Evolutionary conservation across 2,113 vertebrate species (phyloP).

Genomic region (Centropristis striata): DNA sequence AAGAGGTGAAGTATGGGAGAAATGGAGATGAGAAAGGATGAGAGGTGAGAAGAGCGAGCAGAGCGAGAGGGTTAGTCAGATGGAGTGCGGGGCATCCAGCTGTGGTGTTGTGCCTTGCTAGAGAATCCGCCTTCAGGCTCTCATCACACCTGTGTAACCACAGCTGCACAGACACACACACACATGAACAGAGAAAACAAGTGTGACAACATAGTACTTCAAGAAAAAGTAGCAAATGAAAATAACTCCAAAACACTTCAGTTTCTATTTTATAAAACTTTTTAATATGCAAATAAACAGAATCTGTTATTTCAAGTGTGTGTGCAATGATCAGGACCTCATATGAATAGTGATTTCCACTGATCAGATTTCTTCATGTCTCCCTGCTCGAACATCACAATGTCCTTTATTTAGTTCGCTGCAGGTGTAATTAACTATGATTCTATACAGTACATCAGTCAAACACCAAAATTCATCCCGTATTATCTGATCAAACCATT

Average conservation of each 20-base stretch:
- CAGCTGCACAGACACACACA: conserved; percentile 65
- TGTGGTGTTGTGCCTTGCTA: conserved; percentile 73
- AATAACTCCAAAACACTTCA: conserved; percentile 35
- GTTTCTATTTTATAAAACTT: conserved; percentile 24
- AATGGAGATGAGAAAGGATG: conserved; percentile 64
- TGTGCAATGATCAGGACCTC: not conserved
- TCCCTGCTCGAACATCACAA: not conserved
- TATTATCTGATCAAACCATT: not conserved
- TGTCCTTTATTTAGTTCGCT: not conserved
- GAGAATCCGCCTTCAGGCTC: conserved; percentile 71
- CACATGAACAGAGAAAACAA: conserved; percentile 25
- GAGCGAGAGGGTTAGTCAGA: conserved; percentile 64
- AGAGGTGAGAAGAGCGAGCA: conserved; percentile 67
- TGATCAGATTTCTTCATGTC: not conserved
- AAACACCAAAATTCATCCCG: not conserved
- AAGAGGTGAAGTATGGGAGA: conserved; percentile 54
- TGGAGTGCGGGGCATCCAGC: conserved; percentile 77
- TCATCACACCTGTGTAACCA: conserved; percentile 79
- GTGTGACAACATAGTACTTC: not conserved
- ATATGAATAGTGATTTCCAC: not conserved
- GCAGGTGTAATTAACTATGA: not conserved
- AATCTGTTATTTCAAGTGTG: conserved; percentile 19
- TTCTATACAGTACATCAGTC: not conserved
- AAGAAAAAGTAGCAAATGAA: conserved; percentile 29
- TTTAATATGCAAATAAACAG: conserved; percentile 44